A percentile compares a stretch with the other conserved stretches of the same genome.
Conservation (phyloP, 2,797 vertebrate species). For the Limosa lapponica region DNA sequence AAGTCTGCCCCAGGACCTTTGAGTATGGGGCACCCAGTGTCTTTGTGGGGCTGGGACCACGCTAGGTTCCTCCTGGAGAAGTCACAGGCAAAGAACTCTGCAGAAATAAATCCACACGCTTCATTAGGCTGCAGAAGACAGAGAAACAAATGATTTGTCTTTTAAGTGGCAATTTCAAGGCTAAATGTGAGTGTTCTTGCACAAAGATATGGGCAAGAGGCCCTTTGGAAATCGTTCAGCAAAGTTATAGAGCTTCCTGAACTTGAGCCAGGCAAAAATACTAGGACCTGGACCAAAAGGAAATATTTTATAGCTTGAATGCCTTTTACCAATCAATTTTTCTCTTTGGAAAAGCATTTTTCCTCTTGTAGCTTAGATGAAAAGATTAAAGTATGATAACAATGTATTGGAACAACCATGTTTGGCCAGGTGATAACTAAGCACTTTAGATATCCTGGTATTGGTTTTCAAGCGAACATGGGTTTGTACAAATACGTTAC, state of each 20-base stretch:
- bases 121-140: background rate
- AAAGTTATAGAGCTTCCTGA: constrained; percentile 52
- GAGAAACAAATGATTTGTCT: background rate
- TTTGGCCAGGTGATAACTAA: background rate
- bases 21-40: background rate
- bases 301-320: constrained; percentile 60
- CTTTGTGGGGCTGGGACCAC: background rate
- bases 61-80: constrained; percentile 23
- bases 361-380: background rate
- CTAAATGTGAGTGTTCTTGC: background rate
- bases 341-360: constrained; percentile 14
- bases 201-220: constrained; percentile 16
- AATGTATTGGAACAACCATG: background rate
- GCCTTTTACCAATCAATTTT: constrained; percentile 52
- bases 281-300: constrained; percentile 39
- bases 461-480: background rate
- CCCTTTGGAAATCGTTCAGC: constrained; percentile 17
- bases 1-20: background rate
- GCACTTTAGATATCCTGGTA: background rate
- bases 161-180: constrained; percentile 24
- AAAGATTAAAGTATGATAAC: constrained; percentile 26
- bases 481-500: background rate
- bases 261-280: constrained; percentile 45
- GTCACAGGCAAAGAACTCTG: background rate
- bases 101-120: background rate